Evolutionary conservation across 2,797 vertebrate species (phyloP).

Genomic region (Melanotaenia maccullochi): DNA sequence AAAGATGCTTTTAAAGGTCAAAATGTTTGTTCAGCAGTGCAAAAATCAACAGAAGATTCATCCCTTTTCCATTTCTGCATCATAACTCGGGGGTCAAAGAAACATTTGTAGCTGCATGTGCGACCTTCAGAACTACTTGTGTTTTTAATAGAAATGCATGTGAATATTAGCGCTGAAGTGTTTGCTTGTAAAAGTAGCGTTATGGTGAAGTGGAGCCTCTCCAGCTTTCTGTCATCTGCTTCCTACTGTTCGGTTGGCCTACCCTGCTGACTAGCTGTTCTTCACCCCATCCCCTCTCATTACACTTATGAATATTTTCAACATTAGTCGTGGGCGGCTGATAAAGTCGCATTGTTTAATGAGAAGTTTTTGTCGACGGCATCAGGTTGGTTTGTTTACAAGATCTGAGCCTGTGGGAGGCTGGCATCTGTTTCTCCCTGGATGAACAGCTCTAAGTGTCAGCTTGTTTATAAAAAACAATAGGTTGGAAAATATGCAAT

Average conservation of each 20-base stretch:
- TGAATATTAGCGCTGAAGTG: neutral
- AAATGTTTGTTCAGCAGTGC: neutral
- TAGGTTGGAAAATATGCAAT: conserved; percentile 43
- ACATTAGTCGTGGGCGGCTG: conserved; percentile 64
- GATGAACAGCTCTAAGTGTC: conserved; percentile 68
- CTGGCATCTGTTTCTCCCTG: conserved; percentile 80
- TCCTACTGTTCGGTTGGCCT: conserved; percentile 12
- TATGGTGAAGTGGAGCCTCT: conserved; percentile 13
- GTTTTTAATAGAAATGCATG: neutral
- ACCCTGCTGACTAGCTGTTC: conserved; percentile 30
- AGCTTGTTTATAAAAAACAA: conserved; percentile 59
- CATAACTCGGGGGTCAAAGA: conserved; percentile 13
- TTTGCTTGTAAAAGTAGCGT: conserved; percentile 15
- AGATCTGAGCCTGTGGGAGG: conserved; percentile 70
- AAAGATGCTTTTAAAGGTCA: neutral
- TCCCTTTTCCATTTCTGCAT: conserved; percentile 1
- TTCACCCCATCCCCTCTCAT: conserved; percentile 33
- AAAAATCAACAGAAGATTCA: conserved; percentile 3
- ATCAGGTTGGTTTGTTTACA: conserved; percentile 73
- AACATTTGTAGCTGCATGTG: neutral
- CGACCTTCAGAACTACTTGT: conserved; percentile 18
- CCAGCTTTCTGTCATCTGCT: conserved; percentile 10
- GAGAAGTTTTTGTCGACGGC: conserved; percentile 55
- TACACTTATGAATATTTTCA: conserved; percentile 43
- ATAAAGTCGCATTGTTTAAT: conserved; percentile 74